phyloP scores from a whole-genome alignment of 2,888 invertebrate species.

The Eustalomyia histrio region DNA sequence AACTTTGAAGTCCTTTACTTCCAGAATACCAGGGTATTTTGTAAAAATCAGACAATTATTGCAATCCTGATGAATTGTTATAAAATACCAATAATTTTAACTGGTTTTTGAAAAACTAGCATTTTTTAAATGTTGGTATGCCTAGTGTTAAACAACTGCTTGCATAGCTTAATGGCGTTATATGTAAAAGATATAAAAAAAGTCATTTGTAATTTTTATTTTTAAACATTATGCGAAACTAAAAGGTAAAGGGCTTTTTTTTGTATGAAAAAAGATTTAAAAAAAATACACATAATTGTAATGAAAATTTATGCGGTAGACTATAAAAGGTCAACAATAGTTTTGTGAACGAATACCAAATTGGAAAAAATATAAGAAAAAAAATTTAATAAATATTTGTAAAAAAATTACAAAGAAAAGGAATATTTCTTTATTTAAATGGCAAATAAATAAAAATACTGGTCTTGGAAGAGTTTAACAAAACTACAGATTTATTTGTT shows the following conservation, averaged over 20 bases:
- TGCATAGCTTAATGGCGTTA: slow-evolving; percentile 19
- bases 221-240: background rate
- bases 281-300: slow-evolving; percentile 34
- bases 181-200: slow-evolving; percentile 43
- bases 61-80: too few relatives aligned
- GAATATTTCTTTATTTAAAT: too few relatives aligned
- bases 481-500: too few relatives aligned
- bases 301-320: slow-evolving; percentile 48
- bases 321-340: slow-evolving; percentile 50
- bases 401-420: slow-evolving; percentile 1
- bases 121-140: too few relatives aligned
- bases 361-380: background rate
- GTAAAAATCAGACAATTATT: too few relatives aligned
- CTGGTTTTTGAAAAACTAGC: too few relatives aligned
- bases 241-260: background rate
- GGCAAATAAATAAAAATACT: too few relatives aligned
- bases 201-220: slow-evolving; percentile 25
- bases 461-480: too few relatives aligned
- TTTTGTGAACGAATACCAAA: background rate
- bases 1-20: too few relatives aligned
- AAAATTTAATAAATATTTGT: background rate
- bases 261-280: background rate
- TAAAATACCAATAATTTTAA: too few relatives aligned
- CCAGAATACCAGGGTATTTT: too few relatives aligned
- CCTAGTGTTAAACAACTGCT: too few relatives aligned